Evolutionary conservation across 1,140 invertebrate genomes (phyloP), one percentile per base, ranked within the genome.

Genomic region (Penaeus chinensis): DNA sequence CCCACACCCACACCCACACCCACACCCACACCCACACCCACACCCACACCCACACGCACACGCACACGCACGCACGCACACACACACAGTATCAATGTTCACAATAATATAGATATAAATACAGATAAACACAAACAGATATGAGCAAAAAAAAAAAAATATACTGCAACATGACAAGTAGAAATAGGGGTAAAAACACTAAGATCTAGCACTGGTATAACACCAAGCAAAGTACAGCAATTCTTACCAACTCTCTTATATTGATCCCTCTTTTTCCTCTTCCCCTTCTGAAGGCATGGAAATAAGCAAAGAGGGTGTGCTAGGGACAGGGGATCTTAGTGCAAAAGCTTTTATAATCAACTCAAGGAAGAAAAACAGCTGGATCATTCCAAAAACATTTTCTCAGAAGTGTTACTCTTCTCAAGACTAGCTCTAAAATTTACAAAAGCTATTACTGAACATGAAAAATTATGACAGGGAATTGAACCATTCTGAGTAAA

Each of bases 181-280:
- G 47, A 22, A 82, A 74, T 54, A 88, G 74, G 82, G 47, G 84
- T 76, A 76, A 88, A 76, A 85, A 85, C 84, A 85, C 54, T 85
- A 16, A 85, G 42, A 32, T 85, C 83, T 82, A 85, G 82, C 83
- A 83, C 42, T 74, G 76, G 83, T 42, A 82, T 65, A 74, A 81
- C 76, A 84, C 77, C 62, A 84, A 71, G 78, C 82, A 86, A 78
- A 74, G 78, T 27, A 66, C 66, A n/a, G 63, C 77, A 79, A 27
- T 81, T 93, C 95, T 96, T 96, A 96, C 95, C 95, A 94, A 96
- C 95, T 93, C 96, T 94, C 92, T 96, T 95, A 93, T 96, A 96
- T 92, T 95, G 94, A 93, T 95, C 95, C 94, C 95, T 95, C 92
- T 93, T 92, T 85, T 87, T 86, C 61, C 89, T 82, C 85, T 84